These are phyloP conservation scores for Gonocerus acuteangulatus DNA, from an alignment of 2,888 invertebrate species.

Conservation along the genomic window DNA sequence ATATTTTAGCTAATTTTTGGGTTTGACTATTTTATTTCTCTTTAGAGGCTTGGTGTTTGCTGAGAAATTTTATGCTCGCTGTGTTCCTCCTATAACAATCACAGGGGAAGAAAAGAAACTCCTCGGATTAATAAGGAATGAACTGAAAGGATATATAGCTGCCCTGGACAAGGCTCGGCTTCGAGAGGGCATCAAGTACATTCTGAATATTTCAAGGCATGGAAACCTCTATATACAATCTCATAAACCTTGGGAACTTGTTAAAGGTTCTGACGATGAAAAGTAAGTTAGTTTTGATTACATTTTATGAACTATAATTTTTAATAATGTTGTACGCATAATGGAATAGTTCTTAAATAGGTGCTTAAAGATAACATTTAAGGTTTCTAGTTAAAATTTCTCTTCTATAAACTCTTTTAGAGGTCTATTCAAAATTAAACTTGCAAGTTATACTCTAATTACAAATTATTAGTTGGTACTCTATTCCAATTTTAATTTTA, in stretches of 20 bases:
- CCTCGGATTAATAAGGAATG: slow-evolving; percentile 69
- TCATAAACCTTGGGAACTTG: slow-evolving; percentile 87
- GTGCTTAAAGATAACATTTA: too few species aligned
- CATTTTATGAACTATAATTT: background rate
- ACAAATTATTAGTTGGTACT: too few species aligned
- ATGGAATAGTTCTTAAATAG: background rate
- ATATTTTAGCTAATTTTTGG: too few species aligned
- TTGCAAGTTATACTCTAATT: too few species aligned
- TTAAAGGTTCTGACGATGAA: slow-evolving; percentile 72
- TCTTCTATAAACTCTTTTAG: too few species aligned
- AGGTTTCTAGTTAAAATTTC: too few species aligned
- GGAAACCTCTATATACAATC: slow-evolving; percentile 97
- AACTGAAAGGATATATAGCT: slow-evolving; percentile 63
- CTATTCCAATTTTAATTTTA: too few species aligned
- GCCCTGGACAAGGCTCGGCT: slow-evolving; percentile 69
- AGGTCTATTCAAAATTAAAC: too few species aligned
- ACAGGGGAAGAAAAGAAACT: slow-evolving; percentile 61
- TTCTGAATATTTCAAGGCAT: slow-evolving; percentile 77
- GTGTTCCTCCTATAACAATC: slow-evolving; percentile 57
- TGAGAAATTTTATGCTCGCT: slow-evolving; percentile 68
- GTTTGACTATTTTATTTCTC: too few species aligned
- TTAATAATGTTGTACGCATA: background rate
- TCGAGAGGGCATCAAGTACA: slow-evolving; percentile 75
- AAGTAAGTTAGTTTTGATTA: slow-evolving; percentile 50
- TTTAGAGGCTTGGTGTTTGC: slow-evolving; percentile 77